Evolutionary conservation across 2,888 invertebrate species (phyloP), one percentile per base, ranked within the genome.

Genomic region (Schrankia costaestrigalis): DNA sequence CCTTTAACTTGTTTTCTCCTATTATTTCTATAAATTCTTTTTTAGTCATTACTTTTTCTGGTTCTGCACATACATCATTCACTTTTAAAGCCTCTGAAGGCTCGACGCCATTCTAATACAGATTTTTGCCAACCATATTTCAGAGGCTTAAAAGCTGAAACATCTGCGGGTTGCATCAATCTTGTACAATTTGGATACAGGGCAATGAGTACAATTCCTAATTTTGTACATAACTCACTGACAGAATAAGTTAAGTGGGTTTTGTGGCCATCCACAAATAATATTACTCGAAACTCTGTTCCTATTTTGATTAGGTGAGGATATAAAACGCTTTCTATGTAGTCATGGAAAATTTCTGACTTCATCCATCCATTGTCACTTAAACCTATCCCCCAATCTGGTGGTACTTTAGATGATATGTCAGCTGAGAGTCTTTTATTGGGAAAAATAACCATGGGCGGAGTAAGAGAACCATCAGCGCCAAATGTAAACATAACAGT

Each of bases 311-410:
- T 7, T 0, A 74, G 38, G 35, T 53, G 45, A 3, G 65, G 64
- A 49, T 68, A 38, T 9, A 69, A 44, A 4, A 67, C 49, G 40
- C 62, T 68, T 12, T 56, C 46, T 12, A 75, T 64, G 34, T 76
- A 80, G 30, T 76, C 70, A 36, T 56, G 62, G 44, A 80, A 79
- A 6, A 71, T 14, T 22, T 74, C 71, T 0, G 62, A 28, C 12
- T 65, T 74, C 77, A 78, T 80, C 76, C 75, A 78, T 2, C 78
- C 78, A 31, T 56, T 69, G 6, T 75, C 71, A 17, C 63, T 66
- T 4, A 55, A 34, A 0, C 72, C 76, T 9, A 76, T 52, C 2
- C 73, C 69, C 76, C 74, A 78, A 14, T 62, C 50, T 35, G 52
- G 37, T n/a, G 71, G 71, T 33, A 75, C 50, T 12, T 48, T 52